These are phyloP conservation scores for Sminthurinus aureus DNA, from an alignment of 2,888 invertebrate genomes.

Conservation along the genomic window DNA sequence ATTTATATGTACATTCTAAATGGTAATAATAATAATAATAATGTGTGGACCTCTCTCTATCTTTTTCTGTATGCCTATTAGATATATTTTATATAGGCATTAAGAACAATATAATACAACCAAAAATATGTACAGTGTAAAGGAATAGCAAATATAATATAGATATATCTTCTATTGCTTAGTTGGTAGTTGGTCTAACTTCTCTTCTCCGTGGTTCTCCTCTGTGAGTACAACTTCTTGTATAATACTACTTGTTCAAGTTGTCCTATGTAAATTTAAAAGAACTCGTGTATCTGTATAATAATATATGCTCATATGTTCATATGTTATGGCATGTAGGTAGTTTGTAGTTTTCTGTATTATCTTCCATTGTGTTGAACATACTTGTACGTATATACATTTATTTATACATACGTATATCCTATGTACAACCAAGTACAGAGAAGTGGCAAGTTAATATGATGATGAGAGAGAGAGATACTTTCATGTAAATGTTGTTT, in stretches of 20 bases:
- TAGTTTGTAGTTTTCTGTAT: too few relatives aligned
- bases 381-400: too few relatives aligned
- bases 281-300: not conserved
- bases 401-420: too few relatives aligned
- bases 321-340: too few relatives aligned
- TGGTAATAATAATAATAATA: too few relatives aligned
- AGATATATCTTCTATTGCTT: too few relatives aligned
- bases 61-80: not conserved
- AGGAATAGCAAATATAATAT: too few relatives aligned
- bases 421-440: not conserved
- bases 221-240: too few relatives aligned
- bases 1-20: too few relatives aligned
- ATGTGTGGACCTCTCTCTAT: not conserved
- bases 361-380: too few relatives aligned
- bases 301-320: too few relatives aligned
- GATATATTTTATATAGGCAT: not conserved
- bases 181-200: not conserved
- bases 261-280: not conserved
- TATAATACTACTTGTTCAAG: not conserved
- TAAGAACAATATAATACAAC: not conserved
- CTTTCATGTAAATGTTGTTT: slow-evolving; percentile 28
- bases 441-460: not conserved
- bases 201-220: slow-evolving; percentile 5
- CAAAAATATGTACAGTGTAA: not conserved
- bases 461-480: not conserved